Evolutionary conservation across 1,140 invertebrate genomes (phyloP), one percentile per base, ranked within the genome.

Genomic region (Manduca sexta): DNA sequence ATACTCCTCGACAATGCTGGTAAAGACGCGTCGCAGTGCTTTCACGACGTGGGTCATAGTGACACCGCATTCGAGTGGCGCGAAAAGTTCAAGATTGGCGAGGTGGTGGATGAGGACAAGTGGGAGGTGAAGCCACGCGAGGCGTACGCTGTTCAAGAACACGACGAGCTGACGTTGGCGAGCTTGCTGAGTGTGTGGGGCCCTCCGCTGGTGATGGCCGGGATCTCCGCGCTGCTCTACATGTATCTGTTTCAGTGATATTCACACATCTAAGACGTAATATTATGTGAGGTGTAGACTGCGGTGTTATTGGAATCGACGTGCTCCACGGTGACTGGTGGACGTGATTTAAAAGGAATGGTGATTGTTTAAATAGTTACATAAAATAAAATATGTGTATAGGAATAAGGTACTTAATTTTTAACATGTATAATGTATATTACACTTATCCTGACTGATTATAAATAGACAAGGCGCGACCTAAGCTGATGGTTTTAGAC

Each of bases 21-120:
- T 14, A 86, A 81, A 34, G 93, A 95, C 72, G 90, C 90, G 0
- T 94, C 93, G 16, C 91, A 93, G 60, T 88, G 91, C 54, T 97
- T 96, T 85, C 90, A 93, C 80, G 94, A 96, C 85, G 93, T 96
- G 39, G 94, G 95, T 0, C 95, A 97, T 84, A 95, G 93, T 13
- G 87, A 88, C 6, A 94, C 95, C 84, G 95, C 95, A 1, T 72
- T 91, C 35, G 90, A 91, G 18, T 81, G 95, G 69, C 92, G 94
- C 88, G 86, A 88, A 39, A 88, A 91, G 56, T 95, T 92, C 76
- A 73, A 79, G 7, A 88, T 95, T 47, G 95, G 95, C 42, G 91
- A 92, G 70, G 56, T 96, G 34, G 83, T 87, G 52, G 89, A 89
- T 39, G 89, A 60, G 7, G 88, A 89, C 7, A 70, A 58, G 16